Percentiles rank a stretch among this genome's conserved stretches.
Conservation (phyloP, 2,113 vertebrate species). For the Lepus europaeus region DNA sequence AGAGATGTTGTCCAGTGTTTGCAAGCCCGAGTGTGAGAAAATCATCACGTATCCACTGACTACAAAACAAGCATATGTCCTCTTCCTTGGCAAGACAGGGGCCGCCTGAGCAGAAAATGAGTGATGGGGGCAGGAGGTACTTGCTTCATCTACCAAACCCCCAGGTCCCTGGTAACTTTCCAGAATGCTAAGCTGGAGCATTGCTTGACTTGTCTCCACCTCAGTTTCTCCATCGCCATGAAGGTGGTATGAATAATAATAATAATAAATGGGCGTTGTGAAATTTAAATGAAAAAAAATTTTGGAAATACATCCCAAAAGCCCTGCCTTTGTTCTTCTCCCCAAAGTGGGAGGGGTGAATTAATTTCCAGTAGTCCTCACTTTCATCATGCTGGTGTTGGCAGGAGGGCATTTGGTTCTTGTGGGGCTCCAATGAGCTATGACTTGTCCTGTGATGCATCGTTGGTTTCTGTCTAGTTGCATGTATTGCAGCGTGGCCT, state of each 20-base stretch:
- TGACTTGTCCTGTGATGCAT: neutral
- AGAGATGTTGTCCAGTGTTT: neutral
- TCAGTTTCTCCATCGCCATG: neutral
- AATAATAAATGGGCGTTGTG: too few species aligned
- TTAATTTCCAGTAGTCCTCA: neutral
- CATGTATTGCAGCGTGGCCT: neutral
- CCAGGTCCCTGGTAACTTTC: conserved; percentile 74
- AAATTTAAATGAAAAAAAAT: neutral
- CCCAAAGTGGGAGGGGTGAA: neutral
- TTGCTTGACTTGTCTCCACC: neutral
- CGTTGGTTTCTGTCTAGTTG: neutral
- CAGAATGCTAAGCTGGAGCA: conserved; percentile 73
- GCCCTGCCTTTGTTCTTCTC: neutral
- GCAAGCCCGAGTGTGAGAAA: conserved; percentile 31
- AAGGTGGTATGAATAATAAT: neutral
- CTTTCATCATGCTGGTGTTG: neutral
- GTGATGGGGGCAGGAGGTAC: conserved; percentile 41
- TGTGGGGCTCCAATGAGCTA: neutral
- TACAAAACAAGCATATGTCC: conserved; percentile 45
- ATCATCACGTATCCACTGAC: neutral
- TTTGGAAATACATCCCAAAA: neutral
- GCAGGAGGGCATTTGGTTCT: neutral
- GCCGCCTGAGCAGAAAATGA: neutral
- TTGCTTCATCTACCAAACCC: conserved; percentile 49
- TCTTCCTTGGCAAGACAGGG: neutral